Conservation (phyloP, 2,888 invertebrate species). For the Herminia tarsipennalis region DNA sequence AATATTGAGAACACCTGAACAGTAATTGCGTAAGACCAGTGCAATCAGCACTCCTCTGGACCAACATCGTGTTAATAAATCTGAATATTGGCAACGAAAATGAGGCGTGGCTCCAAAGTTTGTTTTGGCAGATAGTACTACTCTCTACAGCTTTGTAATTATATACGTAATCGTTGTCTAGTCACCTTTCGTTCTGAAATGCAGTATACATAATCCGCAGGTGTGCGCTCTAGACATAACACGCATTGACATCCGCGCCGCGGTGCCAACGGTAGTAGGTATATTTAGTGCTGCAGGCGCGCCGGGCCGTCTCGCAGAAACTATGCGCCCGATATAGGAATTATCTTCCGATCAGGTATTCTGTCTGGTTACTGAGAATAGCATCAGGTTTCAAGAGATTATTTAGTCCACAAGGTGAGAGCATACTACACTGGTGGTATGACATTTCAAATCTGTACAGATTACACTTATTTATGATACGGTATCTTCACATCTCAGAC, state of each 20-base stretch:
- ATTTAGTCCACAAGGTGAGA: too few relatives aligned
- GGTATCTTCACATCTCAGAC: too few relatives aligned
- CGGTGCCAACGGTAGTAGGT: slow-evolving; percentile 47
- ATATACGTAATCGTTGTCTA: slow-evolving; percentile 13
- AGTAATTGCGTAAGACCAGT: too few relatives aligned
- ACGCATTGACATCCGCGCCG: slow-evolving; percentile 46
- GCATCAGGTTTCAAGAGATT: too few relatives aligned
- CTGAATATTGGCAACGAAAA: slow-evolving; percentile 10
- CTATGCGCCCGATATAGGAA: slow-evolving; percentile 47
- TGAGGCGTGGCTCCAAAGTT: slow-evolving; percentile 17
- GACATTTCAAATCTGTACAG: too few relatives aligned
- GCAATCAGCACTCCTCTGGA: too few relatives aligned
- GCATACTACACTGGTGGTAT: too few relatives aligned
- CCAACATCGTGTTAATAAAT: background rate
- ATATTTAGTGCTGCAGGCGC: slow-evolving; percentile 52
- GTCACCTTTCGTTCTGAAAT: slow-evolving; percentile 6
- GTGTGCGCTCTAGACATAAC: slow-evolving; percentile 44
- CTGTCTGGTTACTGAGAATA: slow-evolving; percentile 2
- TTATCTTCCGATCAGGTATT: slow-evolving; percentile 36
- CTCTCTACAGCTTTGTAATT: slow-evolving; percentile 19
- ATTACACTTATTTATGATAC: too few relatives aligned
- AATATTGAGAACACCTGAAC: too few relatives aligned
- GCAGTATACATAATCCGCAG: slow-evolving; percentile 27
- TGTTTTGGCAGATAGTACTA: slow-evolving; percentile 22
- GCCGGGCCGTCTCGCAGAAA: slow-evolving; percentile 62